Conservation (phyloP, 2,113 vertebrate species). For the Oxyura jamaicensis region DNA sequence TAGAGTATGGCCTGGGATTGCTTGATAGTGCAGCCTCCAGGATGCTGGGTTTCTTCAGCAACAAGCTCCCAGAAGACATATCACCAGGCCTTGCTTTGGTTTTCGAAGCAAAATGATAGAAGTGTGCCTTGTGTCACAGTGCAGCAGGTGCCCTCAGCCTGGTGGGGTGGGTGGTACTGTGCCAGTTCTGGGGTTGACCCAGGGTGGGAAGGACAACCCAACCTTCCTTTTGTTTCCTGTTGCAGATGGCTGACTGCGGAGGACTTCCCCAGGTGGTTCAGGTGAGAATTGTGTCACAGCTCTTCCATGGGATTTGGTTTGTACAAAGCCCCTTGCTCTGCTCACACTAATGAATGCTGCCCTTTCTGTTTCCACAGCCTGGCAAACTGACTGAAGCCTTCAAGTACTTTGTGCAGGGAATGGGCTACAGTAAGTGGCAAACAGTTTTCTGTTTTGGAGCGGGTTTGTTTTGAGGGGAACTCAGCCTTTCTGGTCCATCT, state of each 20-base stretch:
- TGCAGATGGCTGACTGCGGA: slow-evolving; percentile 96
- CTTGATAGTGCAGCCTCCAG: neutral
- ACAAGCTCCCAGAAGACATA: rapidly evolving
- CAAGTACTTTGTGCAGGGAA: slow-evolving; percentile 97
- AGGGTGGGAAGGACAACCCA: neutral
- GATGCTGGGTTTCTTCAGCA: neutral
- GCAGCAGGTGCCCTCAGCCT: neutral
- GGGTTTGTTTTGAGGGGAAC: neutral
- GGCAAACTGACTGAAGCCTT: slow-evolving; percentile 95
- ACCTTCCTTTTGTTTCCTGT: slow-evolving; percentile 36
- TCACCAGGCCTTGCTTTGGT: neutral
- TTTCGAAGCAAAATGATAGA: neutral
- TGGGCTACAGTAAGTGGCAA: slow-evolving; percentile 94
- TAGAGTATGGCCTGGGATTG: neutral
- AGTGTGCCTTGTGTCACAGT: neutral
- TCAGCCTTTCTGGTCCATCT: neutral
- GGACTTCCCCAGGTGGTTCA: slow-evolving; percentile 95
- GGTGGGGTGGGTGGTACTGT: neutral
- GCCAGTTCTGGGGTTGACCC: neutral
- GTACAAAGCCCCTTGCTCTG: neutral
- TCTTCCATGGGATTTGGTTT: neutral
- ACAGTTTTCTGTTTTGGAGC: neutral
- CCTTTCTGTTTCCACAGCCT: slow-evolving; percentile 69
- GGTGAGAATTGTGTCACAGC: slow-evolving; percentile 73
- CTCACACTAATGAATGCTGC: slow-evolving; percentile 7